phyloP scores from a whole-genome alignment of 2,888 invertebrate species.

The Cataglyphis livida region DNA sequence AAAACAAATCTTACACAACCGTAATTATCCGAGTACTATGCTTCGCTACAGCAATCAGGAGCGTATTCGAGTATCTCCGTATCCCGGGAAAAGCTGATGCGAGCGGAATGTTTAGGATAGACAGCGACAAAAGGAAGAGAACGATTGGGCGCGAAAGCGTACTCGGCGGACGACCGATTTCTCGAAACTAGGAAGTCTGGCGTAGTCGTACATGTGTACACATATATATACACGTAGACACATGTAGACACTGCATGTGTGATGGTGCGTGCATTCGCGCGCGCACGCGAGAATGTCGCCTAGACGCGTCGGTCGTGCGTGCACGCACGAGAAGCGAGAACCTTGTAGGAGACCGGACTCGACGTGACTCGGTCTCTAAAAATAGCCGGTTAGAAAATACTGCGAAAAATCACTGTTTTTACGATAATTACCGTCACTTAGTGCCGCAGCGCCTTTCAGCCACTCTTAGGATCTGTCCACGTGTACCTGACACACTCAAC shows the following conservation, averaged over 20 bases:
- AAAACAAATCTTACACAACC: constrained; percentile 22
- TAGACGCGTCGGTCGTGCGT: constrained; percentile 50
- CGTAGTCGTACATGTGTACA: constrained; percentile 27
- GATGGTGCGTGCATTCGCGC: background rate
- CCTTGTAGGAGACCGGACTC: constrained; percentile 77
- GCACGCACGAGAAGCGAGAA: constrained; percentile 46
- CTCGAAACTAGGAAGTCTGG: constrained; percentile 76
- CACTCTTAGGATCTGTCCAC: constrained; percentile 54
- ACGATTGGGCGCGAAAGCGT: constrained; percentile 31
- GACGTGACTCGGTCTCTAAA: constrained; percentile 83
- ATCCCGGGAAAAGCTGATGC: constrained; percentile 16
- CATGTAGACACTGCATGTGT: background rate
- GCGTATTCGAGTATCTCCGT: background rate
- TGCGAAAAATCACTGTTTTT: constrained; percentile 80
- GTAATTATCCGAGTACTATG: background rate
- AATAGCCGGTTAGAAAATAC: constrained; percentile 77
- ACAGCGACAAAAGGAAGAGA: constrained; percentile 32
- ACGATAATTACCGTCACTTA: constrained; percentile 82
- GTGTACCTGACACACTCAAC: constrained; percentile 21
- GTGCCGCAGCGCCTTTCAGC: constrained; percentile 76
- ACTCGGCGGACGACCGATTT: constrained; percentile 68
- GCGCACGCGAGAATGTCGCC: constrained; percentile 37
- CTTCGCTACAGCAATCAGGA: background rate
- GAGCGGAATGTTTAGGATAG: background rate
- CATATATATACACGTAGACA: background rate